Evolutionary conservation across 92 coral and sea anemone species (phyloP), one percentile per base, ranked within the genome.

Genomic region (Umimayanthus chanpuru): DNA sequence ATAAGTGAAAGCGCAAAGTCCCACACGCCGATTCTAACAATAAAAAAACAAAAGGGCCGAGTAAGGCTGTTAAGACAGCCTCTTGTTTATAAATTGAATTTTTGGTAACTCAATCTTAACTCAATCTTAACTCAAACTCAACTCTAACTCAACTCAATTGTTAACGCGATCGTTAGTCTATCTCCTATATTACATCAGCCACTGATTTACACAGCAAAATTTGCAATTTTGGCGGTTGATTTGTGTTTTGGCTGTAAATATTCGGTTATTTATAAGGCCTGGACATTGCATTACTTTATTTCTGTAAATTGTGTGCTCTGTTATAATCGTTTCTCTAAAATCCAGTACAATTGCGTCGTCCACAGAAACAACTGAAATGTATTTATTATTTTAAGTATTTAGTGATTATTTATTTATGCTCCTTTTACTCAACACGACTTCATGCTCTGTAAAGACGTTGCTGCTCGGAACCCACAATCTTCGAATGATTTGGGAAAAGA

Each of bases 401-500:
- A 32, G 2, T 32, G 36, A 32, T 32, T 32, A n/a, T n/a, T n/a
- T n/a, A 15, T 55, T 6, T 15, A 6, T 55, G 14, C 18, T 55
- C 14, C 18, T 55, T 55, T 9, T 55, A 79, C 83, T 18, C 70
- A 40, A 61, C 61, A 90, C 53, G 89, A 92, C 81, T 76, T 89
- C 43, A 47, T 58, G 64, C 88, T 92, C 65, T 58, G 77, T 16
- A 78, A 44, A 44, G 93, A 92, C 47, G 91, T 82, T 9, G 81
- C 89, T 26, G 79, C 81, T 47, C 75, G 75, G 77, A 92, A 88
- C 5, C 93, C 95, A 49, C 49, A 81, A 39, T 75, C 56, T 30
- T 74, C 86, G 38, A 89, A 89, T 55, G 95, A 90, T n/a, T 39
- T 92, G 91, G 93, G 90, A 84, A 40, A 65, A 29, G 77, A 90